Evolutionary conservation across 2,113 vertebrate species (phyloP).

Genomic region (Callithrix jacchus): DNA sequence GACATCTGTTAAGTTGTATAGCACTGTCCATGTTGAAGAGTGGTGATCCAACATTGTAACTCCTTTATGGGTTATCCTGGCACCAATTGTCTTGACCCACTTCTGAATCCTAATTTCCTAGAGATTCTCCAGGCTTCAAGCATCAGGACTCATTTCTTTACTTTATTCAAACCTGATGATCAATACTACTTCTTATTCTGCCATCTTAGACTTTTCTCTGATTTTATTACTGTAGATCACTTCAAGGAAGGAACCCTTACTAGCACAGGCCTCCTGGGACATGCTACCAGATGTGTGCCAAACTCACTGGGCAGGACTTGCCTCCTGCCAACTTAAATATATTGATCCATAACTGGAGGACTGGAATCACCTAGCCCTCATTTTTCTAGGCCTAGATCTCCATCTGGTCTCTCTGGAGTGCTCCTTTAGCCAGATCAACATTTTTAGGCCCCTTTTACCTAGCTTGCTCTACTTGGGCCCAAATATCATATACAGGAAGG

Average conservation of each 20-base stretch:
- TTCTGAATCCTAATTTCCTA: slow-evolving; percentile 25
- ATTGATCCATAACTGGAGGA: neutral
- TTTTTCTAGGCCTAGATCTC: neutral
- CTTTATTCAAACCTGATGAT: neutral
- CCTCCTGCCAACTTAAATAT: neutral
- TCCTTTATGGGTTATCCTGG: neutral
- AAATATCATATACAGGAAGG: slow-evolving; percentile 35
- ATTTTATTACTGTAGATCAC: neutral
- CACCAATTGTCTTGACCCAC: neutral
- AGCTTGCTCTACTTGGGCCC: slow-evolving; percentile 4
- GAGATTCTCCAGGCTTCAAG: neutral
- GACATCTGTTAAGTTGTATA: neutral
- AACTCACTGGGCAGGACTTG: neutral
- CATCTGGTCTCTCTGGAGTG: neutral
- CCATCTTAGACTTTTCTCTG: neutral
- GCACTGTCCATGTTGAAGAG: neutral
- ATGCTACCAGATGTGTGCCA: neutral
- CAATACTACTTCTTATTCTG: neutral
- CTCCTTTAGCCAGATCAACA: neutral
- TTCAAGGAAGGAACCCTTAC: neutral
- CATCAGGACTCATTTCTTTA: neutral
- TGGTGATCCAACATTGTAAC: neutral
- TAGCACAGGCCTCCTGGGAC: neutral
- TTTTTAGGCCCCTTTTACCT: neutral
- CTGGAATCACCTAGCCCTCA: neutral